Percentiles rank a stretch among this genome's conserved stretches.
phyloP scores from a whole-genome alignment of 1,140 invertebrate genomes.

The Musca domestica region DNA sequence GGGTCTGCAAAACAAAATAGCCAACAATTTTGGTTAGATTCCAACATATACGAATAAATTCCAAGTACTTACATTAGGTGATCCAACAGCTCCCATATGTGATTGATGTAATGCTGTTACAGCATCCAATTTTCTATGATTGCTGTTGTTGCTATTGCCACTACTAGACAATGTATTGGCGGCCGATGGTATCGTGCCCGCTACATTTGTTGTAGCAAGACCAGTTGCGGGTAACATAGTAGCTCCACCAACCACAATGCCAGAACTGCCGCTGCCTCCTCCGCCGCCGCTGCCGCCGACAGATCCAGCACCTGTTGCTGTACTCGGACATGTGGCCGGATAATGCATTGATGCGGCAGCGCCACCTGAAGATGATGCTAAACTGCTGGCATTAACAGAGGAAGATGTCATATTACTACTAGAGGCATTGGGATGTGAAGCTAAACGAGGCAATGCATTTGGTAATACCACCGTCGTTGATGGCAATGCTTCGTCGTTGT shows the following conservation, averaged over 20 bases:
- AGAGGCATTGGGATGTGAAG: slow-evolving; percentile 58
- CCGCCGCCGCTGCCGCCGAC: slow-evolving; percentile 15
- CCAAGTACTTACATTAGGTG: slow-evolving; percentile 20
- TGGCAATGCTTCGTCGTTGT: slow-evolving; percentile 31
- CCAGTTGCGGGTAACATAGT: slow-evolving; percentile 50
- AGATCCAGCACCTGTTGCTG: slow-evolving; percentile 21
- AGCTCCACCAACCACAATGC: slow-evolving; percentile 44
- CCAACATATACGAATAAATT: not conserved
- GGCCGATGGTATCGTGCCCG: slow-evolving; percentile 28
- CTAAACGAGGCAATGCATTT: slow-evolving; percentile 68
- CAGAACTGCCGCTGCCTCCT: slow-evolving; percentile 25
- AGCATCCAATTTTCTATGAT: slow-evolving; percentile 29
- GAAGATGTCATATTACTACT: slow-evolving; percentile 30
- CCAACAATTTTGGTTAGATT: not conserved
- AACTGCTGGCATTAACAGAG: slow-evolving; percentile 31
- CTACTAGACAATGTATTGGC: slow-evolving; percentile 11
- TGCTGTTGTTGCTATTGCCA: slow-evolving; percentile 17
- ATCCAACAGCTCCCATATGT: slow-evolving; percentile 15
- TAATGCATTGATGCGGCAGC: slow-evolving; percentile 30
- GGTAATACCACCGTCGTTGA: slow-evolving; percentile 62
- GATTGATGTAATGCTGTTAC: slow-evolving; percentile 24
- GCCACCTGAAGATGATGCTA: slow-evolving; percentile 24
- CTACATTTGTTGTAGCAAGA: slow-evolving; percentile 32
- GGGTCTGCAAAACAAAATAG: not conserved
- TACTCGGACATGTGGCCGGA: slow-evolving; percentile 2